These are phyloP conservation scores for Eristalis intricaria DNA, from an alignment of 2,888 invertebrate species.

Conservation along the genomic window DNA sequence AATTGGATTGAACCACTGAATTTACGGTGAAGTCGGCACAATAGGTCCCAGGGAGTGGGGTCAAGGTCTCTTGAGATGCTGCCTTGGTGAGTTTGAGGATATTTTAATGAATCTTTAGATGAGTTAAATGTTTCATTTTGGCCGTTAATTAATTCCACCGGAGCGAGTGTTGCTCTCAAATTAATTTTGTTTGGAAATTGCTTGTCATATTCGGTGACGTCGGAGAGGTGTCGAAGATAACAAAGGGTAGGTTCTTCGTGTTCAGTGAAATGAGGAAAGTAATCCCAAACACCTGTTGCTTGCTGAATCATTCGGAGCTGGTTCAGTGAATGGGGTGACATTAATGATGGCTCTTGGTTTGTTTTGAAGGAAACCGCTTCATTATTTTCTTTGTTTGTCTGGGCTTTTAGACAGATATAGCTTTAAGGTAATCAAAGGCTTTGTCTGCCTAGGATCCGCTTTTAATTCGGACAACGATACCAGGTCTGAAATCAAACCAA, in stretches of 20 bases:
- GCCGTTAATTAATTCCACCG: constrained; percentile 16
- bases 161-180: not conserved
- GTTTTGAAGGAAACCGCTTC: not conserved
- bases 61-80: not conserved
- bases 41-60: not conserved
- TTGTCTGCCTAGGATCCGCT: no score
- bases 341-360: not conserved
- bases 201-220: not conserved
- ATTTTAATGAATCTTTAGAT: not conserved
- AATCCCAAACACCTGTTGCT: constrained; percentile 44
- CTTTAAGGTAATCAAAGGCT: no score
- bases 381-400: not conserved
- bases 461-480: no score
- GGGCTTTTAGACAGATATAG: no score
- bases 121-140: not conserved
- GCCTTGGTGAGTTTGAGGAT: not conserved
- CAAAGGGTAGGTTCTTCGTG: not conserved
- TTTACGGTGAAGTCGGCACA: not conserved
- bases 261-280: constrained; percentile 26
- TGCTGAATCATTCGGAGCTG: constrained; percentile 10
- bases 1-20: not conserved
- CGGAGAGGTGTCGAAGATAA: not conserved
- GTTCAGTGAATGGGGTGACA: constrained; percentile 22
- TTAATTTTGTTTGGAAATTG: not conserved
- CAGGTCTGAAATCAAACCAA: no score